Percentiles rank a stretch among this genome's conserved stretches.
Conservation (phyloP, 2,113 vertebrate genomes). For the Nycticebus coucang region DNA sequence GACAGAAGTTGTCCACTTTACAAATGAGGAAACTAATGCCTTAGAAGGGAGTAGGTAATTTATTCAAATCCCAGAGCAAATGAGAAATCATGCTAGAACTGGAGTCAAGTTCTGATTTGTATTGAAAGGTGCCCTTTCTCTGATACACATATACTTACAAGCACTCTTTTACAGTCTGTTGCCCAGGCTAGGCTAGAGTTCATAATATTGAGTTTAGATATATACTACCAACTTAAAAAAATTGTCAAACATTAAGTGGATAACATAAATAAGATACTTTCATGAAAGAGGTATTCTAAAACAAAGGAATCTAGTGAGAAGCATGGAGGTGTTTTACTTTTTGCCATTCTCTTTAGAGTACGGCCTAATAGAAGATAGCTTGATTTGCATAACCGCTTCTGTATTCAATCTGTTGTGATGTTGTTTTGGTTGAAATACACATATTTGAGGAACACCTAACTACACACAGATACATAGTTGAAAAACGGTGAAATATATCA, state of each 20-base stretch:
- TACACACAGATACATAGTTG: neutral
- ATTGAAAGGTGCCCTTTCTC: neutral
- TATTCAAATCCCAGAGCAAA: conserved; percentile 9
- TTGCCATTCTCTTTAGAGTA: neutral
- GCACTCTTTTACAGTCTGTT: neutral
- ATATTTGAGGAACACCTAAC: neutral
- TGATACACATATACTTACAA: neutral
- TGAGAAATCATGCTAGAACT: neutral
- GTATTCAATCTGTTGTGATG: neutral
- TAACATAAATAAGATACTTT: neutral
- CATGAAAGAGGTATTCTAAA: neutral
- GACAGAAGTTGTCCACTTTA: conserved; percentile 18
- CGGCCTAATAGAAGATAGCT: neutral
- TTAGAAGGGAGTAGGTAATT: neutral
- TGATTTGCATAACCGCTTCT: conserved; percentile 9
- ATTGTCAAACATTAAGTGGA: neutral
- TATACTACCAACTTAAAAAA: too few relatives aligned
- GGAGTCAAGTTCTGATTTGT: neutral
- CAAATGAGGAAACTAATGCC: conserved; percentile 37
- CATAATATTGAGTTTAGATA: too few relatives aligned
- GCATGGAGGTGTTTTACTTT: neutral
- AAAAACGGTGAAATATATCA: neutral
- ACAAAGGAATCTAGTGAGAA: neutral
- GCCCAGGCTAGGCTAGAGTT: too few relatives aligned
- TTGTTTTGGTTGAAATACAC: conserved; percentile 16